Evolutionary conservation across 2,113 vertebrate genomes (phyloP), one percentile per base, ranked within the genome.

Genomic region (Procapra przewalskii): DNA sequence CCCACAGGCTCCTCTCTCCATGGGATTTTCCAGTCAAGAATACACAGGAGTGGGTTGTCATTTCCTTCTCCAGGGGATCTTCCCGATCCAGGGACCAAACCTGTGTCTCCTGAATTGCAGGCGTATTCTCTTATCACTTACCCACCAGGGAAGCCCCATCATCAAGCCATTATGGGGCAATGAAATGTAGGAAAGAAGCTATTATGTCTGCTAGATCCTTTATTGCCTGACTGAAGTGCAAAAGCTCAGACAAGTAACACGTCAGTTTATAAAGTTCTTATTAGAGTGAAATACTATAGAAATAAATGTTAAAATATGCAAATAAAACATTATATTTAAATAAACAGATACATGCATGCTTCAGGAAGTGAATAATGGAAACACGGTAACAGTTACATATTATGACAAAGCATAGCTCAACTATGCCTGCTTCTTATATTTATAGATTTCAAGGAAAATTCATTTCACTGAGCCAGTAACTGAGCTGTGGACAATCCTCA

Each of bases 401-500:
- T 94, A 89, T 67, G n/a, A 50, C 43, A 91, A 93, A 89, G 4
- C 36, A 43, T 5, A n/a, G 45, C 31, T 86, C 60, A 88, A 84
- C 23, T 52, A 16, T n/a, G 8, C 60, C 40, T 94, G 48, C 31
- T 54, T 88, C 55, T 62, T n/a, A 89, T 83, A 94, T 27, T 27
- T 64, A 71, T 36, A 36, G 77, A 89, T 92, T 91, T 84, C 62
- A 59, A 90, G 88, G 45, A 36, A 87, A 88, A 96, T 91, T 92
- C 50, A 93, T 90, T 95, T 97, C 40, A 60, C 45, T 77, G 29
- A 95, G 60, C 31, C 71, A 96, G 92, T 85, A 96, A 94, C 60
- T 54, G 40, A 97, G 75, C 57, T 92, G 27, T 90, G 54, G 88
- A 67, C 84, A 94, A 45, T 81, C 62, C 48, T 92, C 77, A 94